phyloP scores from a whole-genome alignment of 2,888 invertebrate species.

The Drosophila formosana region DNA sequence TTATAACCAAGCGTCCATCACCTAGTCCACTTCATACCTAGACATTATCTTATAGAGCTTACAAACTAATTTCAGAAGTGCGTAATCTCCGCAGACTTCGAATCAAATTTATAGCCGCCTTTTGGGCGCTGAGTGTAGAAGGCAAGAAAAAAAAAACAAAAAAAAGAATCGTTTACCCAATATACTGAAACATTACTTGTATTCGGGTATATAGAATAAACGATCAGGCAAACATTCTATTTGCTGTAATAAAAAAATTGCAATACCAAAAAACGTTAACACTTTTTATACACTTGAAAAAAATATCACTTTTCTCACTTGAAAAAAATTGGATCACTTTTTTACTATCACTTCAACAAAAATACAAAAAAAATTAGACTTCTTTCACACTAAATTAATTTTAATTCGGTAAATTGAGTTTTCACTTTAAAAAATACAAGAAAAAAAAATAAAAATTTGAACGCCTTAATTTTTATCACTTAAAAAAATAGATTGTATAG shows the following conservation, averaged over 20 bases:
- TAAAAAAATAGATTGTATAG: slow-evolving; percentile 24
- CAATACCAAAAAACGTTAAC: slow-evolving; percentile 14
- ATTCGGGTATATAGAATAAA: slow-evolving; percentile 7
- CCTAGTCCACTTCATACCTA: neutral
- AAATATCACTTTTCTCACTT: slow-evolving; percentile 33
- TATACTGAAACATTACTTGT: neutral
- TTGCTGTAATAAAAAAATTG: slow-evolving; percentile 23
- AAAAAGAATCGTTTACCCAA: slow-evolving; percentile 4
- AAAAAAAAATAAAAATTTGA: neutral
- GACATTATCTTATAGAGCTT: slow-evolving; percentile 21
- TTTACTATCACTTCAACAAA: slow-evolving; percentile 47
- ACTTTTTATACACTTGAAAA: slow-evolving; percentile 17
- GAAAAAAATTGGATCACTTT: slow-evolving; percentile 24
- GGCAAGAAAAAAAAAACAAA: slow-evolving; percentile 15
- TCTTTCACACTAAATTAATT: slow-evolving; percentile 31
- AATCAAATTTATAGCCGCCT: slow-evolving; percentile 24
- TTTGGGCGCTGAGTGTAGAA: slow-evolving; percentile 11
- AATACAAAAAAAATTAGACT: neutral
- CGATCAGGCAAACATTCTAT: slow-evolving; percentile 4
- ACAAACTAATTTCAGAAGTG: slow-evolving; percentile 15
- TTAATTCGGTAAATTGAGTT: slow-evolving; percentile 1
- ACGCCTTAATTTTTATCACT: slow-evolving; percentile 34
- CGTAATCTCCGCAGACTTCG: neutral
- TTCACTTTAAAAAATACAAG: slow-evolving; percentile 13
- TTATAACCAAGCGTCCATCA: neutral